Percentiles rank a stretch among this genome's conserved stretches.
phyloP scores from a whole-genome alignment of 2,888 invertebrate genomes.

The Laothoe populi region DNA sequence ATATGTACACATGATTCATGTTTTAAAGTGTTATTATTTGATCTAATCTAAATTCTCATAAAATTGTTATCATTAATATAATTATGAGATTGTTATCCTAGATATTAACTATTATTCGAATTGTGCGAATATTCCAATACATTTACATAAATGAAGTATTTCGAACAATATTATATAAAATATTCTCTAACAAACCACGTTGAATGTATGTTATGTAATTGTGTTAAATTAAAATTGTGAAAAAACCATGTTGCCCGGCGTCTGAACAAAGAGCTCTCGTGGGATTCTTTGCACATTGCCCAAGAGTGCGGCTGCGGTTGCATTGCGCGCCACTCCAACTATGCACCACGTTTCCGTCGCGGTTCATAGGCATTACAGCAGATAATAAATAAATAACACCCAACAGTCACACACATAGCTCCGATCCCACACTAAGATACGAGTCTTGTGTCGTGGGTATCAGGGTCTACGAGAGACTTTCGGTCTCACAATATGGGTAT shows the following conservation, averaged over 20 bases:
- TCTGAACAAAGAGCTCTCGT: conserved; percentile 65
- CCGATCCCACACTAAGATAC: no score
- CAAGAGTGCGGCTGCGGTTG: conserved; percentile 64
- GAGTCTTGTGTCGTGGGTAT: no score
- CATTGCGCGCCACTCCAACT: conserved; percentile 47
- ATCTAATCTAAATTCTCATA: neutral
- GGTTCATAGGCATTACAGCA: conserved; percentile 24
- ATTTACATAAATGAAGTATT: neutral
- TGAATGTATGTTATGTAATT: conserved; percentile 39
- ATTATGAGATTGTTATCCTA: neutral
- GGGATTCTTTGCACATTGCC: conserved; percentile 62
- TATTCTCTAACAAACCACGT: neutral
- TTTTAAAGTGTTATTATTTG: neutral
- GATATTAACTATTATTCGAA: neutral
- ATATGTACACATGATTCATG: neutral
- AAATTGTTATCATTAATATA: neutral
- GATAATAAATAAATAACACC: conserved; percentile 28
- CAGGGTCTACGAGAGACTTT: no score
- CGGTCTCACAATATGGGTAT: no score
- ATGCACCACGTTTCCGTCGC: conserved; percentile 63
- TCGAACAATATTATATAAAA: neutral
- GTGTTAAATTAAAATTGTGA: conserved; percentile 51
- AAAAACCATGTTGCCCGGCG: conserved; percentile 55
- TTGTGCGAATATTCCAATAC: neutral
- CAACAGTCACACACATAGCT: no score